Conservation (phyloP, 2,888 invertebrate species). For the Diaprepes abbreviatus region DNA sequence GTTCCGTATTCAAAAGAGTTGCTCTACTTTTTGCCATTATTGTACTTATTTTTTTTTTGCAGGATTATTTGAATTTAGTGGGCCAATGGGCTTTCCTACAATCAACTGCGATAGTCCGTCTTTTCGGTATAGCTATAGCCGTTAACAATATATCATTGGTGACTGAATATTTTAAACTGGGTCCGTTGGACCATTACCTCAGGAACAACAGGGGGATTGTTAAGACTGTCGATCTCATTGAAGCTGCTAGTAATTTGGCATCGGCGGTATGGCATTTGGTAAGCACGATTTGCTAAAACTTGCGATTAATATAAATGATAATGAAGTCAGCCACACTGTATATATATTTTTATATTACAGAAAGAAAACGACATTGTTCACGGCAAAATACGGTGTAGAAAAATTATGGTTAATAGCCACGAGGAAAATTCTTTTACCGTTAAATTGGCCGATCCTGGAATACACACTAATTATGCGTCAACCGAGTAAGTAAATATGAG, state of each 20-base stretch:
- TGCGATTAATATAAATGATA: too few relatives aligned
- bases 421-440: constrained; percentile 79
- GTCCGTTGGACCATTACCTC: constrained; percentile 83
- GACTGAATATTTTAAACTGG: constrained; percentile 83
- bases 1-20: too few relatives aligned
- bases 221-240: constrained; percentile 81
- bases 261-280: constrained; percentile 90
- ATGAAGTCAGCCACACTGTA: too few relatives aligned
- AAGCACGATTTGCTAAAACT: too few relatives aligned
- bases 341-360: too few relatives aligned
- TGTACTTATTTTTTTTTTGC: constrained; percentile 62
- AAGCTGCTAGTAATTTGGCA: constrained; percentile 85
- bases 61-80: constrained; percentile 84
- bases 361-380: constrained; percentile 87
- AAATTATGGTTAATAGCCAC: constrained; percentile 83
- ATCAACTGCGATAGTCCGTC: constrained; percentile 81
- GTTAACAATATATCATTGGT: constrained; percentile 85
- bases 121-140: constrained; percentile 81
- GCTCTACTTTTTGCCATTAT: too few relatives aligned
- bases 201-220: constrained; percentile 69
- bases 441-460: constrained; percentile 87
- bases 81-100: constrained; percentile 85
- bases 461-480: constrained; percentile 73
- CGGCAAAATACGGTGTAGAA: constrained; percentile 86
- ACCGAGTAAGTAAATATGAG: constrained; percentile 75